Evolutionary conservation across 2,888 invertebrate species (phyloP).

Genomic region (Spisula solida): DNA sequence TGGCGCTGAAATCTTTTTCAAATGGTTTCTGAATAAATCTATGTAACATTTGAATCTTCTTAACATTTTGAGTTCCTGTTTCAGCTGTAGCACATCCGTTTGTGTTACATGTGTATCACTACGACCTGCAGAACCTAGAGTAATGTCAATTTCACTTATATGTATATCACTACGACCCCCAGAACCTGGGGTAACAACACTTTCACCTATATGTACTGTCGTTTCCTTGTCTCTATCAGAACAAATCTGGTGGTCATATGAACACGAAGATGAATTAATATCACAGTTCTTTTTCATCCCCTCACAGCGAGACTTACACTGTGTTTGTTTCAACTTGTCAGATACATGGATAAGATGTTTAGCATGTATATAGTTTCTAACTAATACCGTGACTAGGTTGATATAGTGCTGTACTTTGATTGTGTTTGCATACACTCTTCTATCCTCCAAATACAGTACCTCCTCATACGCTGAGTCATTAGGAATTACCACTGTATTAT

Average conservation of each 20-base stretch:
- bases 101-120: not conserved
- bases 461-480: conserved; percentile 73
- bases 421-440: conserved; percentile 51
- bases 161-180: too few species aligned
- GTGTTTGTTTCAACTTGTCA: not conserved
- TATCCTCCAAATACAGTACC: conserved; percentile 61
- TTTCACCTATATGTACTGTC: not conserved
- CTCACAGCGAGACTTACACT: not conserved
- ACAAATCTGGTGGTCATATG: not conserved
- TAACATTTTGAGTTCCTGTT: conserved; percentile 50
- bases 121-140: not conserved
- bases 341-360: conserved; percentile 27
- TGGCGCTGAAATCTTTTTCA: conserved; percentile 50
- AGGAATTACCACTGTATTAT: conserved; percentile 53
- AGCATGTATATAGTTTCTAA: conserved; percentile 48
- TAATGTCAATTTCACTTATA: not conserved
- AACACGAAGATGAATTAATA: not conserved
- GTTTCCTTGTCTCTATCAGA: not conserved
- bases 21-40: conserved; percentile 49
- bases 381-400: conserved; percentile 42
- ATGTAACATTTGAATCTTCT: conserved; percentile 42
- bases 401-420: conserved; percentile 42
- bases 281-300: not conserved
- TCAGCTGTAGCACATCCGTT: conserved; percentile 2
- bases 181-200: not conserved